These are phyloP conservation scores for Thalassophryne amazonica DNA, from an alignment of 2,797 vertebrate genomes.

Conservation along the genomic window DNA sequence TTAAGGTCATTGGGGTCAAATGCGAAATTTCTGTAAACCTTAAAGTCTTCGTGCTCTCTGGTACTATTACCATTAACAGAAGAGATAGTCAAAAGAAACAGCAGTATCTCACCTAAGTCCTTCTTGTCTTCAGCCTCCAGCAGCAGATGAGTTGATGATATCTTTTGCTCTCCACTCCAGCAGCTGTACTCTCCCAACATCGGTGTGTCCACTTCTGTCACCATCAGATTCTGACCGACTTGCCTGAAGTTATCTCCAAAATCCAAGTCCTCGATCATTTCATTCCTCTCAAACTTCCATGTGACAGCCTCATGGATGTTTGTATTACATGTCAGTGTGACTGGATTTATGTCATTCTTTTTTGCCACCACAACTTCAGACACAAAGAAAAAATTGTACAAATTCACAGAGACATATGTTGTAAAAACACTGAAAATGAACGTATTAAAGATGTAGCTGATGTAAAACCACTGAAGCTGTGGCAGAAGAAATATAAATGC, in stretches of 20 bases:
- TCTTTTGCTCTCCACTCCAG: slow-evolving; percentile 28
- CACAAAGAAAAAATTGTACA: neutral
- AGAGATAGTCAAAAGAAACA: neutral
- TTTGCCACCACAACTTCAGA: slow-evolving; percentile 46
- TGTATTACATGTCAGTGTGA: slow-evolving; percentile 49
- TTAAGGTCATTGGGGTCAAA: no score
- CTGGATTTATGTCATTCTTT: accelerated
- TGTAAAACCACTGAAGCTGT: neutral
- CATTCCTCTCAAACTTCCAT: slow-evolving; percentile 35
- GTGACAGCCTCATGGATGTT: neutral
- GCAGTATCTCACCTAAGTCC: slow-evolving; percentile 33
- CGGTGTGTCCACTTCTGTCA: neutral
- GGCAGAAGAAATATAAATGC: neutral
- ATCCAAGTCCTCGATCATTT: accelerated
- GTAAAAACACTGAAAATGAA: neutral
- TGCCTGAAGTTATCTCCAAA: accelerated
- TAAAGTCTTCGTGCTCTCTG: no score
- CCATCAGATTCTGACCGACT: neutral
- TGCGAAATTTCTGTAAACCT: no score
- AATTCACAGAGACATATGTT: neutral
- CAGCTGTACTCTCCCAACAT: slow-evolving; percentile 71
- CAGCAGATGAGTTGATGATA: slow-evolving; percentile 62
- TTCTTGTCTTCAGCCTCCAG: slow-evolving; percentile 20
- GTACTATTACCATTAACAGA: neutral
- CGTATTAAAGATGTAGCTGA: neutral